Conservation (phyloP, 2,797 vertebrate species). For the Phataginus tetradactyla region DNA sequence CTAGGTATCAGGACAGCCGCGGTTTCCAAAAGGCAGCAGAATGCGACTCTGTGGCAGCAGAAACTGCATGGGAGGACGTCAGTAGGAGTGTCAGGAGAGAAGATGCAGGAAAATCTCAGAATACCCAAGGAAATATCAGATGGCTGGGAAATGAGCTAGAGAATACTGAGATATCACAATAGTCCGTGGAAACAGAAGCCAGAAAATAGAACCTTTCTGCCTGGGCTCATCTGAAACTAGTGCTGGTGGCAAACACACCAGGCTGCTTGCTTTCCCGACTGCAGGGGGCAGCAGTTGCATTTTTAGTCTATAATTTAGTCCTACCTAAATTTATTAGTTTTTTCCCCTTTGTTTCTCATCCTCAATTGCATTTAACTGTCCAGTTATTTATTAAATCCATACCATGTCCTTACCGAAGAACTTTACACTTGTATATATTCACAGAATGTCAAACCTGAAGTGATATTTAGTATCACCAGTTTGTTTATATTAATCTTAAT, state of each 20-base stretch:
- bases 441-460: not conserved
- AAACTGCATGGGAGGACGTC: not conserved
- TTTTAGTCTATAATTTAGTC: not conserved
- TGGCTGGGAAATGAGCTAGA: not conserved
- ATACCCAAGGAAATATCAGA: not conserved
- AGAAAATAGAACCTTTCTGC: not conserved
- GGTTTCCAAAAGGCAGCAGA: not conserved
- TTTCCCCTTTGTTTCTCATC: not conserved
- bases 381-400: not conserved
- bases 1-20: rapidly evolving
- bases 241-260: not conserved
- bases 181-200: not conserved
- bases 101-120: not conserved
- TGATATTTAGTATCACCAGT: not conserved
- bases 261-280: not conserved
- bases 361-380: not conserved
- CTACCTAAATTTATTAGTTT: not conserved
- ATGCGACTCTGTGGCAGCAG: not conserved
- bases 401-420: not conserved
- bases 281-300: not conserved
- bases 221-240: not conserved
- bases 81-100: not conserved
- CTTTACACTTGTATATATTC: not conserved
- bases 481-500: not conserved
- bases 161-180: not conserved